Percentiles rank a stretch among this genome's conserved stretches.
Evolutionary conservation across 2,113 vertebrate species (phyloP).

Genomic region (Eupsittula cactorum): DNA sequence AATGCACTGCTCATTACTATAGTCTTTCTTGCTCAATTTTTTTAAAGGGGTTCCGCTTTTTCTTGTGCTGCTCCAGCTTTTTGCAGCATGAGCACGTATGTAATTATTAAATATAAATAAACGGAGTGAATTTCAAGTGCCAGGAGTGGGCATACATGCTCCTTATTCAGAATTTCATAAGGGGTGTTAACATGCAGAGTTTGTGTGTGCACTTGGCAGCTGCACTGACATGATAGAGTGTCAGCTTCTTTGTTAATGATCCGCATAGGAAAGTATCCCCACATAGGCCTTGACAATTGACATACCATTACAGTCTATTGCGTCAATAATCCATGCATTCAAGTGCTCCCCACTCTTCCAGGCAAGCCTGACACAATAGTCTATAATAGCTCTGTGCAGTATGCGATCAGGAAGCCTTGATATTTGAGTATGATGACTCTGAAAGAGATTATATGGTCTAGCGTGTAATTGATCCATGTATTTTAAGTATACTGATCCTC

Average conservation of each 20-base stretch:
- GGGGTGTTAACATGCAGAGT: conserved; percentile 63
- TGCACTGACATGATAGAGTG: conserved; percentile 66
- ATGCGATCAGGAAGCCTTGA: conserved; percentile 35
- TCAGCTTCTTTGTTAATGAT: conserved; percentile 71
- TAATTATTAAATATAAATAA: conserved; percentile 58
- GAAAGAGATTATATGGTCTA: background rate
- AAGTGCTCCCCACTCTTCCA: conserved; percentile 58
- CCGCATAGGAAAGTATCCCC: conserved; percentile 61
- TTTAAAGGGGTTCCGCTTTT: background rate
- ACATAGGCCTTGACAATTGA: conserved; percentile 67
- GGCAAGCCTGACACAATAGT: conserved; percentile 49
- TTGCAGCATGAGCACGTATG: conserved; percentile 5
- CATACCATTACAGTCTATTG: conserved; percentile 64
- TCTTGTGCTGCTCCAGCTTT: background rate
- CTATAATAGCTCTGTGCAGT: conserved; percentile 41
- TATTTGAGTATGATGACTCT: conserved; percentile 23
- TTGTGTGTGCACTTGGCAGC: conserved; percentile 64
- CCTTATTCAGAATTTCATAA: conserved; percentile 61
- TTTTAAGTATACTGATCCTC: conserved; percentile 19
- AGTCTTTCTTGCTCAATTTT: background rate
- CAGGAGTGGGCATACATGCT: conserved; percentile 32
- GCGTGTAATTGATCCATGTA: conserved; percentile 25
- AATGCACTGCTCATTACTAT: background rate
- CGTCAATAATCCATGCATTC: conserved; percentile 65
- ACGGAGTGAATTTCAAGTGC: conserved; percentile 46